Evolutionary conservation across 2,797 vertebrate genomes (phyloP), one percentile per base, ranked within the genome.

Genomic region (Crax fasciolata): DNA sequence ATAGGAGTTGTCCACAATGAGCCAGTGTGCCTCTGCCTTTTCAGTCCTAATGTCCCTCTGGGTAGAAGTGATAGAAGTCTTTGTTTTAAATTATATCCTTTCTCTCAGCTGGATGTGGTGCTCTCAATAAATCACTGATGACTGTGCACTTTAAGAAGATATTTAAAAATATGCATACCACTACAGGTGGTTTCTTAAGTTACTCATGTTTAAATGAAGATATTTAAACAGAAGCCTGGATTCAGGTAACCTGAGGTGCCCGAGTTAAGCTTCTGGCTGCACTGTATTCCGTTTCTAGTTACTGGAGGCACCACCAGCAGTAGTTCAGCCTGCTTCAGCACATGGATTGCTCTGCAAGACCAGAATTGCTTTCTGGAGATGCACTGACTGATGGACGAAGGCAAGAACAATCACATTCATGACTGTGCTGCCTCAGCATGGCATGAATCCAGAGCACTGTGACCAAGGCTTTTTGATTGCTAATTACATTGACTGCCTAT

Each of bases 171-270:
- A 71, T 20, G 12, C 46, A 28, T 83, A 59, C 44, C 13, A 15
- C 30, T 83, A 49, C 49, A 74, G 39, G 23, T 71, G 61, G 18
- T 58, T 82, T 54, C 46, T 87, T 54, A 65, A 87, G 12, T 84
- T 94, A 71, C 16, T 16, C 35, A 58, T 21, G 16, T 61, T 41
- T 84, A 79, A 74, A 67, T 71, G 49, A 91, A 79, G 39, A 32
- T 62, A 18, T 82, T 94, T 93, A 87, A 92, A 71, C 8, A 48
- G 75, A 54, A 11, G 12, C 43, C 57, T 85, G n/a, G 39, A 74
- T 91, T 91, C 73, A 89, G 49, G 73, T 87, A 86, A 91, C 65
- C 3, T 65, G 74, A 85, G 23, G 24, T 61, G 58, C 12, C 72
- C n/a, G 52, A 61, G 25, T 87, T 68, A 82, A 68, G 49, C 68